These are phyloP conservation scores for Syngnathus floridae DNA, from an alignment of 2,113 vertebrate genomes.

Conservation along the genomic window DNA sequence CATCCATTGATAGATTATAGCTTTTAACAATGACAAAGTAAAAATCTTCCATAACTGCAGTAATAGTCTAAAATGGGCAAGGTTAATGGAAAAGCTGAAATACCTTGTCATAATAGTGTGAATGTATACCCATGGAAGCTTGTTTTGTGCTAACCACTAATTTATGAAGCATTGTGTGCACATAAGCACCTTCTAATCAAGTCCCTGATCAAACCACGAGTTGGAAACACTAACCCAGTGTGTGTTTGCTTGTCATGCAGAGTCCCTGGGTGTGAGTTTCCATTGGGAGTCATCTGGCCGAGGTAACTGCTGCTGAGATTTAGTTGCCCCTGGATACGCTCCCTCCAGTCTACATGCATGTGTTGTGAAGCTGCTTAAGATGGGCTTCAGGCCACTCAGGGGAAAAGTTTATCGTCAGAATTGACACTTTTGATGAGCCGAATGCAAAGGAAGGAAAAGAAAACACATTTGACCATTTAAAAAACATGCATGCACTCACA, in stretches of 20 bases:
- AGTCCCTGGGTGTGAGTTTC: constrained; percentile 39
- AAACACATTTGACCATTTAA: background rate
- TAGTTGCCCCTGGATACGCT: constrained; percentile 58
- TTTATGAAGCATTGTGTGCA: background rate
- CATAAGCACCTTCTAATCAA: background rate
- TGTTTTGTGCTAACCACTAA: background rate
- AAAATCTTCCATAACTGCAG: background rate
- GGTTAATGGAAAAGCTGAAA: background rate
- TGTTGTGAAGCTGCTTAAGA: constrained; percentile 48
- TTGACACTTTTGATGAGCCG: constrained; percentile 6
- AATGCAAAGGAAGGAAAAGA: background rate
- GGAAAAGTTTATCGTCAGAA: constrained; percentile 33
- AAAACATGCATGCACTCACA: too few relatives aligned
- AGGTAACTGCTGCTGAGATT: constrained; percentile 53
- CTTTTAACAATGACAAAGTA: too few relatives aligned
- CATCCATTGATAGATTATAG: too few relatives aligned
- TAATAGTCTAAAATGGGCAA: background rate
- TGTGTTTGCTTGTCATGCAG: constrained; percentile 14
- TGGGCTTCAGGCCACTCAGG: constrained; percentile 24
- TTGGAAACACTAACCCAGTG: constrained; percentile 14
- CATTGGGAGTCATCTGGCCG: constrained; percentile 40
- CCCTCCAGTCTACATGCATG: constrained; percentile 45
- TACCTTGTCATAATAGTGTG: too few relatives aligned
- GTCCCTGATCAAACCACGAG: background rate
- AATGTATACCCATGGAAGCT: background rate